These are phyloP conservation scores for Patiria pectinifera DNA, from an alignment of 53 echinoderm and acorn worm species.

Conservation along the genomic window DNA sequence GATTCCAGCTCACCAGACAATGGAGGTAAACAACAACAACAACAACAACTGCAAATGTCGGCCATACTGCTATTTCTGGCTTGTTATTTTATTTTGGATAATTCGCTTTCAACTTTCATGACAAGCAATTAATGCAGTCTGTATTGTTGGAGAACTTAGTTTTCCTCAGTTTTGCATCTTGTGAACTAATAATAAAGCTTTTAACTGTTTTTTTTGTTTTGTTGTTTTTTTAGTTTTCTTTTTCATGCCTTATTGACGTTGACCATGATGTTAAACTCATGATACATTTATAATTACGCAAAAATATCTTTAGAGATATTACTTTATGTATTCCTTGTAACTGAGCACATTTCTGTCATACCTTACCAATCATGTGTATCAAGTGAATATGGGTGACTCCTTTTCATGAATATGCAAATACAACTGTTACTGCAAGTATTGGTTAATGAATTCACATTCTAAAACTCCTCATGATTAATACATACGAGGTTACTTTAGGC, in stretches of 20 bases:
- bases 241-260: background rate
- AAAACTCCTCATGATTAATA: background rate
- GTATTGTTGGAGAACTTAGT: background rate
- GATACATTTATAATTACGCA: background rate
- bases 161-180: background rate
- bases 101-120: background rate
- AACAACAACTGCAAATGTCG: background rate
- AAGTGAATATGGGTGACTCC: background rate
- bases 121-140: background rate
- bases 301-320: no score
- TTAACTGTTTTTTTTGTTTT: background rate
- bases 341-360: no score
- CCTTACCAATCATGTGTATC: no score
- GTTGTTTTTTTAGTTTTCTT: background rate
- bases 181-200: background rate
- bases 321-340: no score
- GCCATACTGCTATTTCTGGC: background rate
- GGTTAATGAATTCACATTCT: no score
- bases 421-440: no score
- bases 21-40: constrained; percentile 52
- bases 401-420: background rate
- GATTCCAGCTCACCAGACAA: constrained; percentile 67
- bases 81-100: background rate
- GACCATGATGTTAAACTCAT: background rate
- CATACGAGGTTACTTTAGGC: background rate